Evolutionary conservation across 2,113 vertebrate genomes (phyloP).

Genomic region (Microcebus griseorufus): DNA sequence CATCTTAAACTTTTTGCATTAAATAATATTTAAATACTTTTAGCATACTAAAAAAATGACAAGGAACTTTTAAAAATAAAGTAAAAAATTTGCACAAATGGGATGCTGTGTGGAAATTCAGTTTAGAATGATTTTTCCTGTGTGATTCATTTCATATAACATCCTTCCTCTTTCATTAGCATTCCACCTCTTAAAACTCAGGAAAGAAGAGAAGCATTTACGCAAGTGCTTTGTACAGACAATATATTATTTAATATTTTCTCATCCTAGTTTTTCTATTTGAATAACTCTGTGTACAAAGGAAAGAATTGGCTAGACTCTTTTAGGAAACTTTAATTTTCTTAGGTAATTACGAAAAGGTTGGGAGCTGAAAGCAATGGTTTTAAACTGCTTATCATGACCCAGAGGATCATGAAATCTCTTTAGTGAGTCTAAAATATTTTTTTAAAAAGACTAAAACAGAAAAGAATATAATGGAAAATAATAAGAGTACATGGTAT

Average conservation of each 20-base stretch:
- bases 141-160: not conserved
- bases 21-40: conserved; percentile 14
- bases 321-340: not conserved
- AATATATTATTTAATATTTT: not conserved
- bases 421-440: not conserved
- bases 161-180: not conserved
- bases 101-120: not conserved
- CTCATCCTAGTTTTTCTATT: not conserved
- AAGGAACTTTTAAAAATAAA: not conserved
- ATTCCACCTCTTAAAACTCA: not conserved
- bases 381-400: not conserved
- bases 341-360: not conserved
- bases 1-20: conserved; percentile 49
- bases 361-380: not conserved
- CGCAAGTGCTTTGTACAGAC: not conserved
- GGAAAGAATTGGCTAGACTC: not conserved
- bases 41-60: not conserved
- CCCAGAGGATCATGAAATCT: not conserved
- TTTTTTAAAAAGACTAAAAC: not conserved
- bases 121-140: conserved; percentile 3
- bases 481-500: not conserved
- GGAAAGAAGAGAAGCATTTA: not conserved
- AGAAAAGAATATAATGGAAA: not conserved
- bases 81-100: not conserved
- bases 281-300: not conserved